These are phyloP conservation scores for Dasypus novemcinctus DNA, from an alignment of 2,113 vertebrate genomes.

Conservation along the genomic window DNA sequence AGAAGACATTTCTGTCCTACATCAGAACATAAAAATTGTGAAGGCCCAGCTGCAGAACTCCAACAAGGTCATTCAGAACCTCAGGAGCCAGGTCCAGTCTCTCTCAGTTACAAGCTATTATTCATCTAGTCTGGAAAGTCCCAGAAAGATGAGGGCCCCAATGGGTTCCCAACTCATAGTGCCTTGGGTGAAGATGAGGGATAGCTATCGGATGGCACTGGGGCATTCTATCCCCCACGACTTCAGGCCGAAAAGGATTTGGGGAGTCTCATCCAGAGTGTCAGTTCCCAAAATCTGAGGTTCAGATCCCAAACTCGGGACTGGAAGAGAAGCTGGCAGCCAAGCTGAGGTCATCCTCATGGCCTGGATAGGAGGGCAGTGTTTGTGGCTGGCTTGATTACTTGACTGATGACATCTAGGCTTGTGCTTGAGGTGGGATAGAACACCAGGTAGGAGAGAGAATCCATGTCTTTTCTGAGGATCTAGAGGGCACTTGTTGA, in stretches of 20 bases:
- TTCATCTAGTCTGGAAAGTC: conserved; percentile 87
- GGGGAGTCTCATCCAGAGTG: conserved; percentile 89
- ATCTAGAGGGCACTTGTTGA: background rate
- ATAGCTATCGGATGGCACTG: conserved; percentile 88
- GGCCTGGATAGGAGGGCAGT: conserved; percentile 87
- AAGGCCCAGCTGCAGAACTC: conserved; percentile 89
- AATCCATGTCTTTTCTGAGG: background rate
- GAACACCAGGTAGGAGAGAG: background rate
- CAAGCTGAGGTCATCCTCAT: conserved; percentile 81
- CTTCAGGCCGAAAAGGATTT: conserved; percentile 84
- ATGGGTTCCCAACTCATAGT: conserved; percentile 84
- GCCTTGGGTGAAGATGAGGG: conserved; percentile 90
- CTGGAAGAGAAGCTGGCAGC: conserved; percentile 77
- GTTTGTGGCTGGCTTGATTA: background rate
- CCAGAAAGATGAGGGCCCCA: conserved; percentile 81
- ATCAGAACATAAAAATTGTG: conserved; percentile 88
- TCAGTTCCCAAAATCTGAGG: conserved; percentile 86
- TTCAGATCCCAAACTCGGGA: too few relatives aligned
- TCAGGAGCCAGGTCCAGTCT: conserved; percentile 86
- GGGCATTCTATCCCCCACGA: conserved; percentile 72
- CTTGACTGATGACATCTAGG: background rate
- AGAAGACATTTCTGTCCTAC: conserved; percentile 83
- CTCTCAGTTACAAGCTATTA: conserved; percentile 89
- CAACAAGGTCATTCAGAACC: conserved; percentile 87
- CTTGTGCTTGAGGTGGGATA: background rate